Percentiles rank a stretch among this genome's conserved stretches.
Evolutionary conservation across 2,797 vertebrate species (phyloP).

Genomic region (Brachymystax lenok): DNA sequence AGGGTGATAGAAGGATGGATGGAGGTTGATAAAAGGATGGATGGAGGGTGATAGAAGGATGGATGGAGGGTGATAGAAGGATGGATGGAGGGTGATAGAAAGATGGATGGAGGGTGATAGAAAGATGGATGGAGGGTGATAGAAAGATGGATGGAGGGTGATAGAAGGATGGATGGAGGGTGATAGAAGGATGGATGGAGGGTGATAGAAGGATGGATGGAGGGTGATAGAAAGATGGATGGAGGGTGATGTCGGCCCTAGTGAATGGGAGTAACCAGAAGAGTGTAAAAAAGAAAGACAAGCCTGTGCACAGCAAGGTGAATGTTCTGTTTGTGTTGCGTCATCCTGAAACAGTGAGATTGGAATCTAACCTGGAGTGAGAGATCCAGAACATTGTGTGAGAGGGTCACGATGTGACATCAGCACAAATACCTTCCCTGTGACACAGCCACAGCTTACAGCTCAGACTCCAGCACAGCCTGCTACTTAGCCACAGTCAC

Average conservation of each 20-base stretch:
- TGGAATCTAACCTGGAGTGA: constrained; percentile 20
- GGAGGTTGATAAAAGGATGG: too few relatives aligned
- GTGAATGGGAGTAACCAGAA: neutral
- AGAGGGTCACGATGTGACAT: constrained; percentile 21
- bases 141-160: too few relatives aligned
- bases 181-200: too few relatives aligned
- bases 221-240: too few relatives aligned
- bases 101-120: too few relatives aligned
- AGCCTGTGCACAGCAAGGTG: neutral
- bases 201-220: too few relatives aligned
- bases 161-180: too few relatives aligned
- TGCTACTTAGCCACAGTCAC: neutral
- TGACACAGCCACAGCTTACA: constrained; percentile 37
- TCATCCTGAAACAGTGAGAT: neutral
- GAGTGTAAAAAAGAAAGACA: neutral
- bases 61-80: too few relatives aligned
- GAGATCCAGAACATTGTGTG: constrained; percentile 9
- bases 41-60: too few relatives aligned
- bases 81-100: too few relatives aligned
- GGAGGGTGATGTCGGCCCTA: neutral
- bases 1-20: too few relatives aligned
- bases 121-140: too few relatives aligned
- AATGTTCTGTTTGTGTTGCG: neutral
- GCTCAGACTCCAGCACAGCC: constrained; percentile 1
- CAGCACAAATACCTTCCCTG: constrained; percentile 43